Evolutionary conservation across 2,888 invertebrate species (phyloP).

Genomic region (Leptopterna dolabrata): DNA sequence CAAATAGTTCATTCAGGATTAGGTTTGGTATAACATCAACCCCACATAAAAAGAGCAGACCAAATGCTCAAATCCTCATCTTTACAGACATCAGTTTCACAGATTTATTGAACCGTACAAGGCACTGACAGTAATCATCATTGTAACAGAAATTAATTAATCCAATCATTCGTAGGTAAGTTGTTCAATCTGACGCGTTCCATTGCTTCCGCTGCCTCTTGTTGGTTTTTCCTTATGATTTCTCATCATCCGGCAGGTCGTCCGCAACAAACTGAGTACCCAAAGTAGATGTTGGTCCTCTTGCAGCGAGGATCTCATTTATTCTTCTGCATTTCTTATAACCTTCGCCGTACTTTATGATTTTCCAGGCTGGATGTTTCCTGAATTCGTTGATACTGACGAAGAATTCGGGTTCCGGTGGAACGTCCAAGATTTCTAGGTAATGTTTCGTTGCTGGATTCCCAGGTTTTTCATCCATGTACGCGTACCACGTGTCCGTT

Average conservation of each 20-base stretch:
- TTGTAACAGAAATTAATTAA: no score
- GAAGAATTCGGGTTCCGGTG: constrained; percentile 27
- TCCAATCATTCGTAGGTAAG: background rate
- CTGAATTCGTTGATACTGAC: constrained; percentile 8
- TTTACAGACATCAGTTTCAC: no score
- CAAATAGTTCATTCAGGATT: no score
- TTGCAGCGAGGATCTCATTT: constrained; percentile 36
- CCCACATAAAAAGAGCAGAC: no score
- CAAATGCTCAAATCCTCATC: no score
- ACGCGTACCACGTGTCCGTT: constrained; percentile 49
- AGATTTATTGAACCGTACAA: no score
- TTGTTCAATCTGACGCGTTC: background rate
- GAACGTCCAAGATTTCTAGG: constrained; percentile 46
- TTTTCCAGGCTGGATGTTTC: constrained; percentile 49
- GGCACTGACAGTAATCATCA: no score
- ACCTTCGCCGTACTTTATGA: constrained; percentile 57
- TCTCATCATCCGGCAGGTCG: constrained; percentile 50
- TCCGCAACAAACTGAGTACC: constrained; percentile 48
- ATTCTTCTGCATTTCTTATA: constrained; percentile 52
- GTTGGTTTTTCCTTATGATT: constrained; percentile 25
- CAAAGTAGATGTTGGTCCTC: constrained; percentile 37
- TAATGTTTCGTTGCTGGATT: constrained; percentile 56
- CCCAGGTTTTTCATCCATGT: constrained; percentile 46
- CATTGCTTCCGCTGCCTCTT: background rate
- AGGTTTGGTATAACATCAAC: no score